Conservation (phyloP, 1,140 invertebrate species). For the Drusus annulatus region DNA sequence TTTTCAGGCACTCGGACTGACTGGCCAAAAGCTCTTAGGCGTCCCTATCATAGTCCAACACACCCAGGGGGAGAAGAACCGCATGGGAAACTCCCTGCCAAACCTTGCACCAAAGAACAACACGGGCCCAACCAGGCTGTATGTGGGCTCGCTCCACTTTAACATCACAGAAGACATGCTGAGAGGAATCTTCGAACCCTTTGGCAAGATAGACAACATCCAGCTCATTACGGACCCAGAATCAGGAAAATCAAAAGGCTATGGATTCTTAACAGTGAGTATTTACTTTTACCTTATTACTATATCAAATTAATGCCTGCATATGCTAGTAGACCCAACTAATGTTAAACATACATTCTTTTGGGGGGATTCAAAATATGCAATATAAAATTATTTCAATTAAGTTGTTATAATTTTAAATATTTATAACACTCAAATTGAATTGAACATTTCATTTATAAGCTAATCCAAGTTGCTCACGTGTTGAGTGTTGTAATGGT, state of each 20-base stretch:
- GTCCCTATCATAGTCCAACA: conserved; percentile 98
- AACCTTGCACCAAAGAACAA: conserved; percentile 86
- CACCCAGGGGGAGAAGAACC: conserved; percentile 98
- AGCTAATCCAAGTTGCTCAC: no score
- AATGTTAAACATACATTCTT: conserved; percentile 37
- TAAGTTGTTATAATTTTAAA: no score
- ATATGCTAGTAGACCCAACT: conserved; percentile 55
- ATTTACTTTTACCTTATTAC: background rate
- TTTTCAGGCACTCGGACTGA: conserved; percentile 91
- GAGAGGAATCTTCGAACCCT: conserved; percentile 98
- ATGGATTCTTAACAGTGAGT: conserved; percentile 97
- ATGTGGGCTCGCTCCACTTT: conserved; percentile 98
- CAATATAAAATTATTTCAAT: conserved; percentile 42
- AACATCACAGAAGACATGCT: conserved; percentile 99
- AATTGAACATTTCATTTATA: no score
- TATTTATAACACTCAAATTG: background rate
- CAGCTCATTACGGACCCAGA: conserved; percentile 97
- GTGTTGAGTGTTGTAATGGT: no score
- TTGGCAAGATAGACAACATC: conserved; percentile 98
- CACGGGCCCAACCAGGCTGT: conserved; percentile 95
- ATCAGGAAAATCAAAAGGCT: conserved; percentile 95
- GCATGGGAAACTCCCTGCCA: conserved; percentile 89
- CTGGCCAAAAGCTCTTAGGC: conserved; percentile 96
- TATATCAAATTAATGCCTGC: conserved; percentile 9
- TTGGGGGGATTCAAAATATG: conserved; percentile 55